Evolutionary conservation across 35 echinoderm and acorn worm species (phyloP).

Genomic region (Amphiura filiformis): DNA sequence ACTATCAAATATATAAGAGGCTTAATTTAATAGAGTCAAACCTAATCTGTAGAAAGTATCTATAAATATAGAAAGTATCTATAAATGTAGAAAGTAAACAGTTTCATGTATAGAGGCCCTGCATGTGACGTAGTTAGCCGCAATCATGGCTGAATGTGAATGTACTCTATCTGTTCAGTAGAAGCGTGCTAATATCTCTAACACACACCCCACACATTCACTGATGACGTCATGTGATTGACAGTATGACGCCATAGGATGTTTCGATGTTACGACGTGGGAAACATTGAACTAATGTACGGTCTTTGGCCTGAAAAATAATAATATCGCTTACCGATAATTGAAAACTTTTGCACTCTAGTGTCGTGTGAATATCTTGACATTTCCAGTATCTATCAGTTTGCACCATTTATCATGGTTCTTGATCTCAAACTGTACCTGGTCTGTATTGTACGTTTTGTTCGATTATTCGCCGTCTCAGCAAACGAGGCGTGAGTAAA

Average conservation of each 20-base stretch:
- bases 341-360: not conserved
- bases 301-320: not conserved
- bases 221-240: not conserved
- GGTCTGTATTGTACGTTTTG: not conserved
- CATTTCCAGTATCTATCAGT: not conserved
- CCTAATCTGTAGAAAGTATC: no score
- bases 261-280: not conserved
- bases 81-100: no score
- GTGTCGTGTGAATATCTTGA: not conserved
- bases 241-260: not conserved
- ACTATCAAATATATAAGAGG: no score
- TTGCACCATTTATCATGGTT: not conserved
- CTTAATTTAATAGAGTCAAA: no score
- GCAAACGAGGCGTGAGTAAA: not conserved
- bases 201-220: no score
- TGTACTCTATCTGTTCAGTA: no score
- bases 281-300: not conserved
- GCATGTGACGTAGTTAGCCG: no score
- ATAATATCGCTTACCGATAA: not conserved
- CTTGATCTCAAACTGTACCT: not conserved
- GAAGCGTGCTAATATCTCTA: no score
- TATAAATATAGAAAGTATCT: no score
- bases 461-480: not conserved
- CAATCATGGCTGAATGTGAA: no score
- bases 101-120: no score